phyloP scores from a whole-genome alignment of 2,113 vertebrate genomes.

The Oriolus oriolus region DNA sequence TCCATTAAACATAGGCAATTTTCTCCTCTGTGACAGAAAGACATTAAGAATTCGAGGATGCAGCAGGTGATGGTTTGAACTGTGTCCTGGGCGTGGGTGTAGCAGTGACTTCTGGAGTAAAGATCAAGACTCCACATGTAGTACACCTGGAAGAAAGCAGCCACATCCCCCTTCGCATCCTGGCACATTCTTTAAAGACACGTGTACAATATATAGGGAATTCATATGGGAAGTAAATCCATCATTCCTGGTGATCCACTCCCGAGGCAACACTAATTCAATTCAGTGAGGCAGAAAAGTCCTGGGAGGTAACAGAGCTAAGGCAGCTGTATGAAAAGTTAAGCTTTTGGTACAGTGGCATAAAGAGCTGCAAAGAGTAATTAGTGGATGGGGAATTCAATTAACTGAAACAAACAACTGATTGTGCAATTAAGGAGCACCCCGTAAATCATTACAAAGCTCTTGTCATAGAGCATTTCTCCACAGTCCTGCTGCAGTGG shows the following conservation, averaged over 20 bases:
- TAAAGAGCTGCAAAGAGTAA: conserved; percentile 33
- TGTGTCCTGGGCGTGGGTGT: background rate
- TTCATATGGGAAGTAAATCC: background rate
- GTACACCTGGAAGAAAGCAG: background rate
- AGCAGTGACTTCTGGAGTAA: background rate
- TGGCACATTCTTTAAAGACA: background rate
- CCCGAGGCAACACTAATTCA: background rate
- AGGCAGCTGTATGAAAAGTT: background rate
- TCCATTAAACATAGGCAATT: background rate
- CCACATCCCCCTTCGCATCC: background rate
- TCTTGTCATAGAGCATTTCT: conserved; percentile 30
- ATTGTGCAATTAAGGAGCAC: conserved; percentile 50
- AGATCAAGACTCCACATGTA: background rate
- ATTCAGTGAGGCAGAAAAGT: background rate
- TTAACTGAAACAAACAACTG: conserved; percentile 60
- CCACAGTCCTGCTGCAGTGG: background rate
- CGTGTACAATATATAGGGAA: background rate
- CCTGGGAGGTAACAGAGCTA: background rate
- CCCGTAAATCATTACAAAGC: conserved; percentile 46
- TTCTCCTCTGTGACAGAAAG: background rate
- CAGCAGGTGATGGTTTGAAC: background rate
- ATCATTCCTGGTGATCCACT: background rate
- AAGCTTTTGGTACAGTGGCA: background rate
- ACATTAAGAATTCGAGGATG: background rate
- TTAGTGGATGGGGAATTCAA: conserved; percentile 55